A percentile compares a stretch with the other conserved stretches of the same genome.
phyloP scores from a whole-genome alignment of 2,888 invertebrate species.

The Drosophila picticornis region DNA sequence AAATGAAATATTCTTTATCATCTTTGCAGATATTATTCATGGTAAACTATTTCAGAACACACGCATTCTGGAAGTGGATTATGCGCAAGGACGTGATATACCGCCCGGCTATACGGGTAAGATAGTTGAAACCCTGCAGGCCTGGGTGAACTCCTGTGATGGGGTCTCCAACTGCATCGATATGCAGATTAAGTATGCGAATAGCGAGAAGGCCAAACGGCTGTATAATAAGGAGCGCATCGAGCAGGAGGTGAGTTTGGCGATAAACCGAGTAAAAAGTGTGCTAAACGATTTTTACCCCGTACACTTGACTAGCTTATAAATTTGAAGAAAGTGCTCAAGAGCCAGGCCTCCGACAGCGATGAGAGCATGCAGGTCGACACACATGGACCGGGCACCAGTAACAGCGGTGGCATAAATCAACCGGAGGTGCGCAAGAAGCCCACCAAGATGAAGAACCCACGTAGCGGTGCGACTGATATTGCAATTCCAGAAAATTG shows the following conservation, averaged over 20 bases:
- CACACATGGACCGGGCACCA: slow-evolving; percentile 88
- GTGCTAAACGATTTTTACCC: not conserved
- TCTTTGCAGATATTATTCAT: slow-evolving; percentile 92
- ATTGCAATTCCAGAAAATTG: slow-evolving; percentile 1
- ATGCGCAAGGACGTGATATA: slow-evolving; percentile 96
- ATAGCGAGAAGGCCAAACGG: slow-evolving; percentile 92
- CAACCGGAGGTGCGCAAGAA: slow-evolving; percentile 83
- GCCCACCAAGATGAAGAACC: slow-evolving; percentile 82
- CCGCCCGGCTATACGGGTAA: slow-evolving; percentile 92
- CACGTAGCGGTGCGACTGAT: slow-evolving; percentile 76
- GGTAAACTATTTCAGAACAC: slow-evolving; percentile 98
- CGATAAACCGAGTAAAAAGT: not conserved
- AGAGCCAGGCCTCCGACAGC: slow-evolving; percentile 92
- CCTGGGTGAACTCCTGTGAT: slow-evolving; percentile 96
- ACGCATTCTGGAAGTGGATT: slow-evolving; percentile 96
- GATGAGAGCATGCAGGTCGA: slow-evolving; percentile 94
- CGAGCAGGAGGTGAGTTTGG: slow-evolving; percentile 91
- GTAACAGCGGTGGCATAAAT: slow-evolving; percentile 62
- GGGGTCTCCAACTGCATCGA: slow-evolving; percentile 95
- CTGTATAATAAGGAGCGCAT: slow-evolving; percentile 92
- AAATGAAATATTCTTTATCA: not conserved
- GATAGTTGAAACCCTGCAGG: slow-evolving; percentile 92
- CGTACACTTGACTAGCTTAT: slow-evolving; percentile 87
- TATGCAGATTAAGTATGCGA: slow-evolving; percentile 94
- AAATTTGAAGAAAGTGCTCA: slow-evolving; percentile 95